Evolutionary conservation across 2,888 invertebrate species (phyloP), one percentile per base, ranked within the genome.

Genomic region (Papilio demoleus): DNA sequence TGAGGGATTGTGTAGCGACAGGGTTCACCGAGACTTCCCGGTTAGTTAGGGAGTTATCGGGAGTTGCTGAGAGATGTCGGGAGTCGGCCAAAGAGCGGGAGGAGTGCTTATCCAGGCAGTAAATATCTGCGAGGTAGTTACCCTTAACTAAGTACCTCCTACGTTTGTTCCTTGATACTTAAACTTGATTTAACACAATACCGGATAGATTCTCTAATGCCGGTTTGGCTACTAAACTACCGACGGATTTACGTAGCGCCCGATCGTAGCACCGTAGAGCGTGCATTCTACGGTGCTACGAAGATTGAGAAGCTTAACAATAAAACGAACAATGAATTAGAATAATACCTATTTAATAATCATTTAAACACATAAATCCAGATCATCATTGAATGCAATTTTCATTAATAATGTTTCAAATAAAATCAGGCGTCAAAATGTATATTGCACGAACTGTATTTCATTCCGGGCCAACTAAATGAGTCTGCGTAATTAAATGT

Each of bases 121-220:
- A 59, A 45, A 53, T 50, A 59, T 59, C 56, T 45, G 34, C 24
- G 34, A 19, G 59, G 38, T 38, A 67, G 60, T 67, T 67, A 61
- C 47, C 50, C 60, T 38, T 67, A 45, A 67, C 66, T 59, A 67
- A 67, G 60, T 38, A 38, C 38, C 66, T 38, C 38, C 60, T 67
- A 60, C 12, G 42, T 19, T 22, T 36, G 47, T 36, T 22, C 24
- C 14, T 22, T 24, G 24, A 17, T 47, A 40, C 59, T 60, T 36
- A 38, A 47, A 66, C 45, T 45, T 66, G 59, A 66, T 60, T 59
- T 59, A 60, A 59, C 36, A 59, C 59, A 36, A 58, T 14, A n/a
- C 38, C 34, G 27, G 24, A 56, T 56, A 42, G 36, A 66, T 66
- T 45, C 19, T 31, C 47, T 60, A 59, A 66, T 36, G 22, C 38